phyloP scores from a whole-genome alignment of 2,888 invertebrate species.

The Mongoloraphidia duomilia region DNA sequence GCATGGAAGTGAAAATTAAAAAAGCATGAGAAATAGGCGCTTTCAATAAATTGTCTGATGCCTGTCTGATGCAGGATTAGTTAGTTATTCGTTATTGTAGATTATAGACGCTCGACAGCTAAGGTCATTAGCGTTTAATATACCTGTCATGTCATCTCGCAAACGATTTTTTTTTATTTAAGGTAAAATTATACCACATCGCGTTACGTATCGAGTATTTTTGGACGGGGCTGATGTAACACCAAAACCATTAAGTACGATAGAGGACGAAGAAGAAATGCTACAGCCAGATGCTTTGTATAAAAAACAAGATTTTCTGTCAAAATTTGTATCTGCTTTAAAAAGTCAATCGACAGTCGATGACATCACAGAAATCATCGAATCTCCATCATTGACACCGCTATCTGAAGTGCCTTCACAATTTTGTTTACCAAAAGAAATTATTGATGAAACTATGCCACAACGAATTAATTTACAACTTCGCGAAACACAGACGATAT shows the following conservation, averaged over 20 bases:
- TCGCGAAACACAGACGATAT: slow-evolving; percentile 49
- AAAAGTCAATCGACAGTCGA: background rate
- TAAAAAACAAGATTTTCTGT: no score
- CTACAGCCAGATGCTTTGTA: no score
- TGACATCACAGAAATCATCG: background rate
- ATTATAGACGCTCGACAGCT: no score
- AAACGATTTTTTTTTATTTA: no score
- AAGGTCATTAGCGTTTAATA: no score
- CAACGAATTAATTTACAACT: slow-evolving; percentile 45
- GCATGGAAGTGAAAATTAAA: no score
- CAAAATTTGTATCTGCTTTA: background rate
- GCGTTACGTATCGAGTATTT: slow-evolving; percentile 11
- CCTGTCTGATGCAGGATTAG: no score
- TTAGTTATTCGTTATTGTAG: no score
- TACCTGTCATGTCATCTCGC: no score
- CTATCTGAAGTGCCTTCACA: background rate
- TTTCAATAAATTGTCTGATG: no score
- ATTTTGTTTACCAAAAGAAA: background rate
- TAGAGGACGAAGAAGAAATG: no score
- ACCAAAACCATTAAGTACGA: slow-evolving; percentile 25
- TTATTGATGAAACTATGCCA: slow-evolving; percentile 27
- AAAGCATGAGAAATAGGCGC: no score
- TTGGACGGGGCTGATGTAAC: slow-evolving; percentile 29
- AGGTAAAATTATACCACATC: background rate
- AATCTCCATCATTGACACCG: background rate